Evolutionary conservation across 2,888 invertebrate species (phyloP).

Genomic region (Agrotis exclamationis): DNA sequence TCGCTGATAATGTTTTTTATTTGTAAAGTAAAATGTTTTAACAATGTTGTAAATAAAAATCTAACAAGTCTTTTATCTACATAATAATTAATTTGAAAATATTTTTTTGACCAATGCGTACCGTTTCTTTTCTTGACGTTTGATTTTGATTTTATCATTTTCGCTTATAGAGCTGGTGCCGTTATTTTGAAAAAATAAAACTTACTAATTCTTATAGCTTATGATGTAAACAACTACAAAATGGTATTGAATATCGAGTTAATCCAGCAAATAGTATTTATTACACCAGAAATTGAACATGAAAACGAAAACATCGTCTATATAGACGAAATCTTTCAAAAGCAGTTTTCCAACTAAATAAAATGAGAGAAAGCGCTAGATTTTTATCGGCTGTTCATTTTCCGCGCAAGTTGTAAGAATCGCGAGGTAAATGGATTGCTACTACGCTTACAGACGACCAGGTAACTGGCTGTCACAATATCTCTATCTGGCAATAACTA

Average conservation of each 20-base stretch:
- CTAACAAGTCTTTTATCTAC: no score
- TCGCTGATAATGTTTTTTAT: no score
- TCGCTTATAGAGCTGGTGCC: neutral
- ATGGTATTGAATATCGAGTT: neutral
- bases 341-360: constrained; percentile 12
- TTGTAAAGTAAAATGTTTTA: no score
- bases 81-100: neutral
- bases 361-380: constrained; percentile 24
- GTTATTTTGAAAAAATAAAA: neutral
- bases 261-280: neutral
- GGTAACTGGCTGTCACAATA: constrained; percentile 59
- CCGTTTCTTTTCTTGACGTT: neutral
- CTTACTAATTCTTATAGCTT: neutral
- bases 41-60: no score
- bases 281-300: neutral
- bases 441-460: constrained; percentile 55
- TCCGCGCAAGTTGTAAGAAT: constrained; percentile 56
- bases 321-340: neutral
- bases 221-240: neutral
- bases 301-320: neutral
- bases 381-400: constrained; percentile 57
- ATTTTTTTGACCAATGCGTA: neutral
- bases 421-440: constrained; percentile 58
- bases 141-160: neutral
- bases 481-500: constrained; percentile 60